Evolutionary conservation across 1,140 invertebrate species (phyloP), one percentile per base, ranked within the genome.

Genomic region (Lineus longissimus): DNA sequence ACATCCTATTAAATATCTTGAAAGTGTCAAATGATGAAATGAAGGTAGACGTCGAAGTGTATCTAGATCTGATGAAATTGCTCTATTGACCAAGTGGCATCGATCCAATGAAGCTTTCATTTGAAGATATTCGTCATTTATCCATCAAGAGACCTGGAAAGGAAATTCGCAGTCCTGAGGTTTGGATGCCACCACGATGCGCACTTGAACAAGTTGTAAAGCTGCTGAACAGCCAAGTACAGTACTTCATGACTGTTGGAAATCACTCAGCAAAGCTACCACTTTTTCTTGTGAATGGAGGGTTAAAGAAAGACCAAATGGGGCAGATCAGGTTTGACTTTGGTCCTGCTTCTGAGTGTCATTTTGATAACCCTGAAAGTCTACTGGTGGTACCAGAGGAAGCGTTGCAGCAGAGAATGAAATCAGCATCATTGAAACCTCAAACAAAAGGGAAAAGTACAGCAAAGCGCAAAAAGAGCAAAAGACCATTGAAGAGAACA

Each of bases 291-390:
- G 19, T 47, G 45, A 30, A 54, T 15, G 59, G 59, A 0, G 61
- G 60, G 29, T 29, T 66, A 13, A 40, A 33, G 17, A 58, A 40
- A n/a, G 23, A 36, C 7, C 22, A 1, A 11, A 47, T 43, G 33
- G 59, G 59, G 23, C 55, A 61, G 17, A 43, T 61, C 47, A 41
- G 61, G 40, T 61, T 33, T 33, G 45, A 65, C n/a, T 51, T 65
- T 29, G 63, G 47, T 7, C 22, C 33, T 13, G 61, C 55, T 36
- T 7, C 33, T 7, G 15, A 36, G 33, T n/a, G n/a, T n/a, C n/a
- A n/a, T n/a, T 4, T 36, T 36, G 33, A 36, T 7, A 15, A 36
- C 33, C 33, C 33, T 15, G 15, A 36, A 36, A 36, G 6, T 7
- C 33, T 36, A 4, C 33, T 36, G 6, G 15, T 7, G 33, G 15